Evolutionary conservation across 2,113 vertebrate genomes (phyloP).

Genomic region (Osmerus eperlanus): DNA sequence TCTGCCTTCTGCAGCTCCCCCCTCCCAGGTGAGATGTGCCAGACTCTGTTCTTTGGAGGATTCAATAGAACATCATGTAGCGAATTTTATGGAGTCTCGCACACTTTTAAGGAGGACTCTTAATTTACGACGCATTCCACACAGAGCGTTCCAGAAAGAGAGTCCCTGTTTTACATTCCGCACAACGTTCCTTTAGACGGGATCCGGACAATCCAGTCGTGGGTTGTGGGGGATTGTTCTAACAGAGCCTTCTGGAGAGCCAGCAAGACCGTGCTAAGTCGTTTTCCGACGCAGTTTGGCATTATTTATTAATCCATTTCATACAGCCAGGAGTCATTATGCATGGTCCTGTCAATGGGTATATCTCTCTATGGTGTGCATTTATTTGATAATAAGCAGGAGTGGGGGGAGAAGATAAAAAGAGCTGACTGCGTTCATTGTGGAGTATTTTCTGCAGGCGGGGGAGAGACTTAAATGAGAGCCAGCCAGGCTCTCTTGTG

Average conservation of each 20-base stretch:
- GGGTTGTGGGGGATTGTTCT: slow-evolving; percentile 50
- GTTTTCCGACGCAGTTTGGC: slow-evolving; percentile 46
- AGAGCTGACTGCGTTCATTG: slow-evolving; percentile 71
- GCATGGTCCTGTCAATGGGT: slow-evolving; percentile 71
- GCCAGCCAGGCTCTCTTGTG: slow-evolving; percentile 61
- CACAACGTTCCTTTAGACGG: slow-evolving; percentile 39
- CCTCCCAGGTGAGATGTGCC: too few species aligned
- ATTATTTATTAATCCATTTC: slow-evolving; percentile 77
- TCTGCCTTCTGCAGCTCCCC: too few species aligned
- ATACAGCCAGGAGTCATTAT: slow-evolving; percentile 68
- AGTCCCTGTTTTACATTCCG: slow-evolving; percentile 42
- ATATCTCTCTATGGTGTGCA: slow-evolving; percentile 66
- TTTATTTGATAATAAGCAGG: slow-evolving; percentile 76
- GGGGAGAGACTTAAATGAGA: slow-evolving; percentile 62
- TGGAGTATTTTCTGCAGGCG: slow-evolving; percentile 61
- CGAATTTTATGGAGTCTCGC: slow-evolving; percentile 39
- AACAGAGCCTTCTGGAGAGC: slow-evolving; percentile 45
- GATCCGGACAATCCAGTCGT: slow-evolving; percentile 41
- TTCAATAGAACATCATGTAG: slow-evolving; percentile 40
- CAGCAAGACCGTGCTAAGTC: slow-evolving; percentile 54
- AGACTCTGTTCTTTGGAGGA: slow-evolving; percentile 24
- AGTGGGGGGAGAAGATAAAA: slow-evolving; percentile 69
- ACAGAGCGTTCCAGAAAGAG: slow-evolving; percentile 24
- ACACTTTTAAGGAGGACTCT: slow-evolving; percentile 41
- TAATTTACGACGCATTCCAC: slow-evolving; percentile 44